phyloP scores from a whole-genome alignment of 2,797 vertebrate genomes.

The Carapus acus region DNA sequence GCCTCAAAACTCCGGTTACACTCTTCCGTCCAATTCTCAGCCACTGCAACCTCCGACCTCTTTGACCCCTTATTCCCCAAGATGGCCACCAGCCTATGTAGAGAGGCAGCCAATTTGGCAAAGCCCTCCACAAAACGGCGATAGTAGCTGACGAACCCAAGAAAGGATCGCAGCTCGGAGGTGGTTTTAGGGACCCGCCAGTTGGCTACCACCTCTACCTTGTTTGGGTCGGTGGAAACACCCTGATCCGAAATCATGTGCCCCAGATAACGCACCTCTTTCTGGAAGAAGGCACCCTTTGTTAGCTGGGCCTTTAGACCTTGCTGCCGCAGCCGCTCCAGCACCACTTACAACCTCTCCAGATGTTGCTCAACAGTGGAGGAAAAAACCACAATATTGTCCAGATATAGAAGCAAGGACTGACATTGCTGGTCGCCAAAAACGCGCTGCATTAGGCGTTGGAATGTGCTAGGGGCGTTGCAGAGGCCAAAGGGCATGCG shows the following conservation, averaged over 20 bases:
- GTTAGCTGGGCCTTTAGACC: background rate
- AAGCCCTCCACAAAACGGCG: background rate
- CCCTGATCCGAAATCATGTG: background rate
- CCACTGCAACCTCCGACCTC: background rate
- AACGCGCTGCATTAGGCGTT: constrained; percentile 2
- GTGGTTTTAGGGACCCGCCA: background rate
- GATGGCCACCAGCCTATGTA: background rate
- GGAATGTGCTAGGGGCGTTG: constrained; percentile 23
- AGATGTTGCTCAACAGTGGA: background rate
- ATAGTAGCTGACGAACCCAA: constrained; percentile 8
- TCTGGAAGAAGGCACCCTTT: background rate
- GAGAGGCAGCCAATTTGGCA: background rate
- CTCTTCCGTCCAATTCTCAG: background rate
- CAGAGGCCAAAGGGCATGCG: constrained; percentile 10
- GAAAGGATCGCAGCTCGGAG: background rate
- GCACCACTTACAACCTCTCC: background rate
- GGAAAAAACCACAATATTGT: constrained; percentile 7
- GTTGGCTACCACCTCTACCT: background rate
- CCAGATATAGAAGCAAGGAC: background rate
- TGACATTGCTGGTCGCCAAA: constrained; percentile 1
- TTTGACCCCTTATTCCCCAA: background rate
- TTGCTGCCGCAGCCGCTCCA: background rate
- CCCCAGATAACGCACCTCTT: background rate
- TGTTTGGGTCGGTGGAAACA: background rate
- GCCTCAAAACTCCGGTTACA: background rate